Percentiles rank a stretch among this genome's conserved stretches.
Evolutionary conservation across 2,113 vertebrate genomes (phyloP).

Genomic region (Thermophis baileyi): DNA sequence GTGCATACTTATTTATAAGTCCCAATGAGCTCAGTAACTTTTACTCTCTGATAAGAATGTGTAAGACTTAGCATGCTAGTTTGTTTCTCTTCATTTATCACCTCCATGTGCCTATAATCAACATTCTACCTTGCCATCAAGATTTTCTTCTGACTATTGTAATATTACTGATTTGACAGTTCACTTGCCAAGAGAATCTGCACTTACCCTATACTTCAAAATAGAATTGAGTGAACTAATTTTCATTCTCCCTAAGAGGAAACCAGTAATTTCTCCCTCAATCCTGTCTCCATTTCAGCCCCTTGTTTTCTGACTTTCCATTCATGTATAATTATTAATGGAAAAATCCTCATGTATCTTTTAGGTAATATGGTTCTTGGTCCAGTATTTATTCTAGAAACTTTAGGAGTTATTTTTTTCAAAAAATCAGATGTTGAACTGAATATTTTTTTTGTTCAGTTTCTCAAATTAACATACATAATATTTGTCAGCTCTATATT

Average conservation of each 20-base stretch:
- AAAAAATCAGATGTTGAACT: neutral
- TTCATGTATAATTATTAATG: neutral
- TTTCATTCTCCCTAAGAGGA: neutral
- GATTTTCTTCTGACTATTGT: neutral
- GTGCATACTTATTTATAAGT: neutral
- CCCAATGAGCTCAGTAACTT: neutral
- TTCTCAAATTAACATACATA: neutral
- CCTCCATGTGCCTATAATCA: neutral
- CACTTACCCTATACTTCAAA: neutral
- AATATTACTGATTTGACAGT: neutral
- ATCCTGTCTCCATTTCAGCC: neutral
- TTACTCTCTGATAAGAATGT: neutral
- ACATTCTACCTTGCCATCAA: neutral
- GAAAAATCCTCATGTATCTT: neutral
- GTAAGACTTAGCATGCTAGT: neutral
- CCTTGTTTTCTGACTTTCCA: neutral
- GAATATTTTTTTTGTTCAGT: neutral
- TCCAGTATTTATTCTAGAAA: neutral
- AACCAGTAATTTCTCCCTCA: neutral
- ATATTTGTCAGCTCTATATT: neutral
- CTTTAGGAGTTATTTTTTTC: neutral
- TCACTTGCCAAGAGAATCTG: neutral
- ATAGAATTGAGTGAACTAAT: neutral
- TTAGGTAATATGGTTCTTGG: neutral
- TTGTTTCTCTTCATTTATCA: neutral